Conservation (phyloP, 2,797 vertebrate species). For the Australoheros facetus region DNA sequence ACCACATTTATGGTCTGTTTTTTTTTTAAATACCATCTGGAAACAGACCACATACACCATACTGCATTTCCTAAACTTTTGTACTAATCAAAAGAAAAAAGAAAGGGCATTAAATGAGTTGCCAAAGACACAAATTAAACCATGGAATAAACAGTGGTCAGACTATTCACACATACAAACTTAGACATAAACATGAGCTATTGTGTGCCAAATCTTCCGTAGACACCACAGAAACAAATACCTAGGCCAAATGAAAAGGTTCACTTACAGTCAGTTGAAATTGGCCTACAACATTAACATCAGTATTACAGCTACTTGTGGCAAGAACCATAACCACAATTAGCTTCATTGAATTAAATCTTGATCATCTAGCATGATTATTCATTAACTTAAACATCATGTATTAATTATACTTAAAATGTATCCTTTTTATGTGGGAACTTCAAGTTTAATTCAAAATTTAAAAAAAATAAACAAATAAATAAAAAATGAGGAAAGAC, state of each 20-base stretch:
- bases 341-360: not conserved
- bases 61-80: not conserved
- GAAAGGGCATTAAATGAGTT: not conserved
- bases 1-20: not conserved
- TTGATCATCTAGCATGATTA: not conserved
- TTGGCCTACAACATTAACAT: not conserved
- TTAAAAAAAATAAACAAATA: not conserved
- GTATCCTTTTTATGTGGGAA: not conserved
- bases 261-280: not conserved
- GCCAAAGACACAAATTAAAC: not conserved
- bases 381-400: not conserved
- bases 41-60: not conserved
- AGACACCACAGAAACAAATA: not conserved
- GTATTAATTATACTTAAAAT: no score
- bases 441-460: not conserved
- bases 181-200: not conserved
- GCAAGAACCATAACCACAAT: not conserved
- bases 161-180: not conserved
- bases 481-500: not conserved
- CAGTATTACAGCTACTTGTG: not conserved
- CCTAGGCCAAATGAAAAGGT: not conserved
- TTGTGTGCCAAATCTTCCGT: not conserved
- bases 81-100: not conserved
- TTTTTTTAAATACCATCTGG: constrained; percentile 5
- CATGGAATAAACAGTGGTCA: constrained; percentile 16